Evolutionary conservation across 2,113 vertebrate genomes (phyloP), one percentile per base, ranked within the genome.

Genomic region (Ochotona princeps): DNA sequence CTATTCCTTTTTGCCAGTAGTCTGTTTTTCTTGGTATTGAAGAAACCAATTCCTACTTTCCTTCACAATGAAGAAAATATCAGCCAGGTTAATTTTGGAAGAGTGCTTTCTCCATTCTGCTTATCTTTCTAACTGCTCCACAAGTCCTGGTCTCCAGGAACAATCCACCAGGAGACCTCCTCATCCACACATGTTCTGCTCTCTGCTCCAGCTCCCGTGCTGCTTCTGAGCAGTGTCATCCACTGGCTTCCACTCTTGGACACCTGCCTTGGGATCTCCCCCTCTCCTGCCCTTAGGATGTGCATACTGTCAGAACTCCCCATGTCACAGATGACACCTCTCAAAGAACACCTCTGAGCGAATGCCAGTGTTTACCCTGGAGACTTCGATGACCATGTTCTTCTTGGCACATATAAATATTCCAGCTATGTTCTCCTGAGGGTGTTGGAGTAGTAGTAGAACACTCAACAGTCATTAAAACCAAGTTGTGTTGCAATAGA

Each of bases 401-500:
- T 86, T 90, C 26, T 61, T 72, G 75, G 57, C 17, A 83, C 61
- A 80, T 8, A 10, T 92, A 92, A 96, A 92, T 88, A 92, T 88
- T 96, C 28, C 54, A 75, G 54, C 60, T 75, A n/a, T 21, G 44
- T 9, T 92, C 60, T 87, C 60, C 35, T 23, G 44, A 72, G 30
- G 70, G 47, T 60, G 93, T 91, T 92, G 89, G 86, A 87, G 38
- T 20, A 70, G 35, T 10, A n/a, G 60, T 69, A 38, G n/a, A 66
- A 86, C 49, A 86, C 74, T 60, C 44, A 79, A 44, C 83, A n/a
- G 18, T 90, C 23, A n/a, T 91, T 91, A 70, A 35, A 76, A 44
- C 20, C 60, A 2, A 28, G 54, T 57, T 57, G 35, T 67, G 25
- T 32, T 87, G 67, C 25, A 47, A 74, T 14, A 79, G 15, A 83